Conservation (phyloP, 2,797 vertebrate genomes). For the Staurois parvus region DNA sequence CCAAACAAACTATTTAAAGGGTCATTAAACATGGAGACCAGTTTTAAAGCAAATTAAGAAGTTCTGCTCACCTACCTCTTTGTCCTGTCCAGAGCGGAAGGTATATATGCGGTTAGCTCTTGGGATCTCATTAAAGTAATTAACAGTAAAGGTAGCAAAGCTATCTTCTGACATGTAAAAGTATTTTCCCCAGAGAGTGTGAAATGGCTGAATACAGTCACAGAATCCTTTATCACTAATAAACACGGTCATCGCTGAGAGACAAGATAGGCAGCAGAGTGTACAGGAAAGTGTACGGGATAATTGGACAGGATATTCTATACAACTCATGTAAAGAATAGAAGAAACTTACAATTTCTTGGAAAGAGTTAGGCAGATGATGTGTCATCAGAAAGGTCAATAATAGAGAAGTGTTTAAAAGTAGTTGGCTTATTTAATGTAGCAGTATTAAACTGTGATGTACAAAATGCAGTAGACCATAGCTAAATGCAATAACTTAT, state of each 20-base stretch:
- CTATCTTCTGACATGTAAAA: not conserved
- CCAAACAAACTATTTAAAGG: too few relatives aligned
- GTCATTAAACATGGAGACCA: too few relatives aligned
- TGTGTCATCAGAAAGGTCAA: not conserved
- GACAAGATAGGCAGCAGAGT: not conserved
- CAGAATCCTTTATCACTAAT: conserved; percentile 11
- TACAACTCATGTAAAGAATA: not conserved
- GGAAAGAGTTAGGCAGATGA: not conserved
- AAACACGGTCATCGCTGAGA: not conserved
- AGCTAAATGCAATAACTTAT: not conserved
- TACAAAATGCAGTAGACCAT: not conserved
- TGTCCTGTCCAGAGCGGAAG: not conserved
- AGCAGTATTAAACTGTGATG: not conserved
- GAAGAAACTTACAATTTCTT: not conserved
- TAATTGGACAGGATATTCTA: conserved; percentile 36
- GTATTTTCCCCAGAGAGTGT: not conserved
- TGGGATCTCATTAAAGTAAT: conserved; percentile 9
- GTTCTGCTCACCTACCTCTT: not conserved
- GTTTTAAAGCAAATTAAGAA: not conserved
- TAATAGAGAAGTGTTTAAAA: not conserved
- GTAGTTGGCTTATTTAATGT: not conserved
- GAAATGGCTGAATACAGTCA: not conserved
- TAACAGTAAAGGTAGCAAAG: not conserved
- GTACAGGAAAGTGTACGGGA: not conserved
- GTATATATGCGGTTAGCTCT: not conserved